Evolutionary conservation across 2,797 vertebrate genomes (phyloP).

Genomic region (Dallia pectoralis): DNA sequence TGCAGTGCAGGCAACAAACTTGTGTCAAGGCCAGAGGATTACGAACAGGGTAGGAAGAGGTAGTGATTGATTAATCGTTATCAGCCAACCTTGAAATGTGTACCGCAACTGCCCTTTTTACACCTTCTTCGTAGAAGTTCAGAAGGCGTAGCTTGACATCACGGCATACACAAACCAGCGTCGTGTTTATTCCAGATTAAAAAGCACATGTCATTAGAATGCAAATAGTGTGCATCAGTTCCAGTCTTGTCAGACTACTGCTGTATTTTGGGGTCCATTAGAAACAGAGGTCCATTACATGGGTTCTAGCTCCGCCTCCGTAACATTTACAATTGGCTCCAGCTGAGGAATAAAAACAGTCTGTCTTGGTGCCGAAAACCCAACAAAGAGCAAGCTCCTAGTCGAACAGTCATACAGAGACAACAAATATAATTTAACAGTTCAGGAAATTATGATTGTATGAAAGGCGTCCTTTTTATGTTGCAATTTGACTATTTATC

Average conservation of each 20-base stretch:
- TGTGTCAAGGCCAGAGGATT: background rate
- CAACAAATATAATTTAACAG: slow-evolving; percentile 73
- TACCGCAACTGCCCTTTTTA: background rate
- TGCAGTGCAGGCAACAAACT: background rate
- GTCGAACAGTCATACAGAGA: slow-evolving; percentile 71
- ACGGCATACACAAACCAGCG: background rate
- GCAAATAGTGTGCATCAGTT: slow-evolving; percentile 33
- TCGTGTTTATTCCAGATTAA: background rate
- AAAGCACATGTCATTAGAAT: slow-evolving; percentile 19
- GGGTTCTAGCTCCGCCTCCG: slow-evolving; percentile 29
- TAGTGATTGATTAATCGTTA: background rate
- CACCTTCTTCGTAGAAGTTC: background rate
- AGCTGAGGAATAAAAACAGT: slow-evolving; percentile 30
- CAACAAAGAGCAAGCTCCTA: slow-evolving; percentile 67
- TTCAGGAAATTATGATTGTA: slow-evolving; percentile 73
- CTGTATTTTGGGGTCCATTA: slow-evolving; percentile 18
- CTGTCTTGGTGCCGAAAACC: slow-evolving; percentile 7
- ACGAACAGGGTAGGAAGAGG: background rate
- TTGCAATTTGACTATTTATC: slow-evolving; percentile 82
- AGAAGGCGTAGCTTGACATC: background rate
- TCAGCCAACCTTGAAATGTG: background rate
- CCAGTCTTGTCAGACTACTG: slow-evolving; percentile 35
- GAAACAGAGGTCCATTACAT: slow-evolving; percentile 28
- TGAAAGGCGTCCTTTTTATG: slow-evolving; percentile 73
- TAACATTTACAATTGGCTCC: slow-evolving; percentile 43